Evolutionary conservation across 2,888 invertebrate species (phyloP).

Genomic region (Steinernema carpocapsae): DNA sequence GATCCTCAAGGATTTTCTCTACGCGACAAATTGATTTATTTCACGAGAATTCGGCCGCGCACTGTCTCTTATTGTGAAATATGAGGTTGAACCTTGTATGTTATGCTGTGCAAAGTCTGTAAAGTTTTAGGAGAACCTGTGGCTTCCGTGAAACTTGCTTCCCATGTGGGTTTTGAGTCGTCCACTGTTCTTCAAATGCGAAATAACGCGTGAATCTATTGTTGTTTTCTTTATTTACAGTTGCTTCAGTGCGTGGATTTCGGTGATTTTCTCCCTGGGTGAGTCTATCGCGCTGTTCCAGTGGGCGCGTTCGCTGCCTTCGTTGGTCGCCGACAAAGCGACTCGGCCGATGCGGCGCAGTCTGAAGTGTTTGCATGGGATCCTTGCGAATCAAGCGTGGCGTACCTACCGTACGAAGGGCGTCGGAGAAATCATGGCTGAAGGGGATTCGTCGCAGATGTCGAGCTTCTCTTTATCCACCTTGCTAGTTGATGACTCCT

Average conservation of each 20-base stretch:
- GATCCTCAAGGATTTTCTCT: background rate
- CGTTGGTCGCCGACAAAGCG: background rate
- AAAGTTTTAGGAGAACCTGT: too few species aligned
- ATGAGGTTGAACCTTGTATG: too few species aligned
- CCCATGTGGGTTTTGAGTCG: too few species aligned
- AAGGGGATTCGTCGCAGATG: background rate
- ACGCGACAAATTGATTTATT: background rate
- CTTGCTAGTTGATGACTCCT: background rate
- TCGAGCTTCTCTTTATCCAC: background rate
- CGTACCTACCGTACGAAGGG: background rate
- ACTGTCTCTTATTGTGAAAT: too few species aligned
- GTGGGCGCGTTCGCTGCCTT: background rate
- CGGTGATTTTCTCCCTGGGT: background rate
- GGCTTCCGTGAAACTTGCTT: too few species aligned
- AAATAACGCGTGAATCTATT: too few species aligned
- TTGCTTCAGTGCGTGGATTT: background rate
- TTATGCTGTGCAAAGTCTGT: too few species aligned
- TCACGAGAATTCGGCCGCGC: too few species aligned
- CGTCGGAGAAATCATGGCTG: background rate
- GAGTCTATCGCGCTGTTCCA: background rate
- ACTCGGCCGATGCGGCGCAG: background rate
- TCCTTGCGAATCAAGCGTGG: background rate
- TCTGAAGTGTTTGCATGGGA: background rate
- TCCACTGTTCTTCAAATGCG: constrained; percentile 14
- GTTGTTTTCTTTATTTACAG: background rate